phyloP scores from a whole-genome alignment of 2,888 invertebrate genomes.

The Acrobasis repandana region DNA sequence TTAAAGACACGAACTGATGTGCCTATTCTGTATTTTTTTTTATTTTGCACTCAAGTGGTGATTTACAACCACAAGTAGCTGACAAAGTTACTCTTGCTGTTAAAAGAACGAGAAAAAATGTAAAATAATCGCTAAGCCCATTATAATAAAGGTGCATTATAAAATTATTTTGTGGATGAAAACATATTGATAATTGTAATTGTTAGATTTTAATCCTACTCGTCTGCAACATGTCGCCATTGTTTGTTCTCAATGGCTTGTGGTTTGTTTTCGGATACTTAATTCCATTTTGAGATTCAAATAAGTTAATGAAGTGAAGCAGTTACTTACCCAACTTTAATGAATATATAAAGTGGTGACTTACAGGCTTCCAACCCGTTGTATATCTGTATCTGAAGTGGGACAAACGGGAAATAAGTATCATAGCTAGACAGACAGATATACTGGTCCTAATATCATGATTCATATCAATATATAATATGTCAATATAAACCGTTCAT shows the following conservation, averaged over 20 bases:
- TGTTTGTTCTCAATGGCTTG: slow-evolving; percentile 36
- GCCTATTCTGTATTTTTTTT: neutral
- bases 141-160: neutral
- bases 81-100: neutral
- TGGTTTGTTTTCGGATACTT: slow-evolving; percentile 30
- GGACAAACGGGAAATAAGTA: too few relatives aligned
- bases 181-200: neutral
- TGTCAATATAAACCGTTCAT: too few relatives aligned
- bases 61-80: slow-evolving; percentile 17
- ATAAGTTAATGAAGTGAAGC: neutral
- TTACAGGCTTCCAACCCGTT: too few relatives aligned
- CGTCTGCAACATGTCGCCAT: slow-evolving; percentile 53
- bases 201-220: slow-evolving; percentile 26
- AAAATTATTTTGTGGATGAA: neutral
- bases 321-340: neutral
- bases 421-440: too few relatives aligned
- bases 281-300: slow-evolving; percentile 22
- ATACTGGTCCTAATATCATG: too few relatives aligned
- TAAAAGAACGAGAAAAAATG: neutral
- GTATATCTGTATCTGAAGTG: too few relatives aligned
- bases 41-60: slow-evolving; percentile 1
- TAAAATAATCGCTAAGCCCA: neutral
- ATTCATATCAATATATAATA: too few relatives aligned
- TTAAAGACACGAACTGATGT: too few relatives aligned
- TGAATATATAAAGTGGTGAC: too few relatives aligned